These are phyloP conservation scores for Sympetrum striolatum DNA, from an alignment of 2,888 invertebrate species.

Conservation along the genomic window DNA sequence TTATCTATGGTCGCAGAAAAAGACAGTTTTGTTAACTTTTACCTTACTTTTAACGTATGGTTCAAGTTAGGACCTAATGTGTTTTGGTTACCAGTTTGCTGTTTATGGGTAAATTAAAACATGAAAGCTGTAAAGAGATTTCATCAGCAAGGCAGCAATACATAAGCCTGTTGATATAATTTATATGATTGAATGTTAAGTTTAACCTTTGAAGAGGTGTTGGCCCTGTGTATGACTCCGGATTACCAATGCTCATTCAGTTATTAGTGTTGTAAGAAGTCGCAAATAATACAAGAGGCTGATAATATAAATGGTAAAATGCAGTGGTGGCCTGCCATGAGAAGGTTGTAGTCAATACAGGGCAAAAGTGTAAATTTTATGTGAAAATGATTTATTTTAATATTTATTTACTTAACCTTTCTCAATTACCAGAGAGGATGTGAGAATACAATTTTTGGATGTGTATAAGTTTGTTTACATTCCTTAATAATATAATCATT, in stretches of 20 bases:
- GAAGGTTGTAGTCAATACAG: slow-evolving; percentile 24
- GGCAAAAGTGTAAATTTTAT: slow-evolving; percentile 22
- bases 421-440: slow-evolving; percentile 24
- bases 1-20: not conserved
- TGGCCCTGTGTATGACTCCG: not conserved
- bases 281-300: not conserved
- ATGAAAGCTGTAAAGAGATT: not conserved
- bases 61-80: not conserved
- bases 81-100: slow-evolving; percentile 33
- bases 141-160: slow-evolving; percentile 33
- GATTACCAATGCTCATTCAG: slow-evolving; percentile 15
- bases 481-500: slow-evolving; percentile 4
- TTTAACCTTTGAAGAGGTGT: slow-evolving; percentile 15
- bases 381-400: slow-evolving; percentile 37
- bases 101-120: slow-evolving; percentile 7
- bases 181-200: slow-evolving; percentile 40
- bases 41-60: not conserved
- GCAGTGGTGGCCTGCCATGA: not conserved
- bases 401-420: slow-evolving; percentile 30
- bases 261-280: slow-evolving; percentile 2
- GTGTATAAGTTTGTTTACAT: slow-evolving; percentile 26
- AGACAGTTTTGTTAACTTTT: not conserved
- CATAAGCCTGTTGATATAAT: slow-evolving; percentile 26
- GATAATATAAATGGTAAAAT: not conserved
- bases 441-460: slow-evolving; percentile 27